Base-by-base conservation (phyloP, 1,140 invertebrate species). In the Euura saliciscinereae region DNA sequence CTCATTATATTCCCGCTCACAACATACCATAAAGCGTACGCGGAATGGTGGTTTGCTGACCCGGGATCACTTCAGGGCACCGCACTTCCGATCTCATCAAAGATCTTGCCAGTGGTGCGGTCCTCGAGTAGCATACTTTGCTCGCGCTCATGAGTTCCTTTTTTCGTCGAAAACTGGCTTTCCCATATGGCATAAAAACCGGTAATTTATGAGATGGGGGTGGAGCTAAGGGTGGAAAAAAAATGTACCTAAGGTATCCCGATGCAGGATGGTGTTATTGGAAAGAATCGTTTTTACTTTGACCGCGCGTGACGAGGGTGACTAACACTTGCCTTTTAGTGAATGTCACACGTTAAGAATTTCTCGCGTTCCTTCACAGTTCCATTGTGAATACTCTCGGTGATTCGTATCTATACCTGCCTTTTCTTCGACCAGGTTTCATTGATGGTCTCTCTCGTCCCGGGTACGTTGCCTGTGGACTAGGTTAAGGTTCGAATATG, bases 231-330 rank as follows among this genome's bases (percentile, higher is more conserved):
- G 3, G 51, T 59, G 8, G 51, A 3, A 11, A 6, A 6, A 28
- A 28, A 28, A 28, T 28, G 28, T 28, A 28, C 28, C 28, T 28
- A 28, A 28, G 28, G 28, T 28, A 28, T 28, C 28, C 28, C 28
- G 28, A 28, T 28, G 28, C n/a, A n/a, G n/a, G 8, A 59, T 3
- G 51, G 51, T 59, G 51, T 59, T 59, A 59, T 59, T 59, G 51
- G 51, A 59, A 59, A 59, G 51, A 59, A 59, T 59, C 51, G 51
- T 59, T 59, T 59, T n/a, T 59, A 59, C 51, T 59, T 59, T 59
- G 51, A 59, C 51, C 51, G 51, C 28, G 28, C 28, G 28, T 59
- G 51, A 59, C 51, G 51, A 59, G 51, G 51, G 51, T 59, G 51
- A 59, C 51, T 59, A 59, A 59, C 51, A 59, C 51, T 59, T 59